Conservation (phyloP, 64 coral and sea anemone species). For the Exaiptasia diaphana region DNA sequence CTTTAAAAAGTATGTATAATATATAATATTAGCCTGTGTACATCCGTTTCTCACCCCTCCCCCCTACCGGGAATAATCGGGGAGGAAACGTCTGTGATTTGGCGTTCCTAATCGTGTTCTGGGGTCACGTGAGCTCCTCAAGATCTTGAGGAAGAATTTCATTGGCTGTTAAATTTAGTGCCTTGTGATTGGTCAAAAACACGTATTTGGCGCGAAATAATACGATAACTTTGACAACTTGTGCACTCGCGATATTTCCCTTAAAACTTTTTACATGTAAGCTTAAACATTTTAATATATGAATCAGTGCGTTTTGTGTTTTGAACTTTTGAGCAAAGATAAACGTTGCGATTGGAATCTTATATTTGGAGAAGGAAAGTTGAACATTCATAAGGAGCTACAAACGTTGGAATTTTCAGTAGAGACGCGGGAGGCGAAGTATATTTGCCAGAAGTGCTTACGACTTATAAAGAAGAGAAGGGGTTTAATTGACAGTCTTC, state of each 20-base stretch:
- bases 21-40: neutral
- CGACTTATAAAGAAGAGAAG: constrained; percentile 14
- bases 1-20: neutral
- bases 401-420: neutral
- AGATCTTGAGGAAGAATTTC: constrained; percentile 5
- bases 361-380: constrained; percentile 1
- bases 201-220: no score
- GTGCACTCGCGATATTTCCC: neutral
- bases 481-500: constrained; percentile 3
- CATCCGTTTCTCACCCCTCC: neutral
- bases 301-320: constrained; percentile 3
- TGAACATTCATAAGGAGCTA: constrained; percentile 3
- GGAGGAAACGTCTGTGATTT: constrained; percentile 3
- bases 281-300: constrained; percentile 4
- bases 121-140: constrained; percentile 6
- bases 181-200: neutral
- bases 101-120: neutral
- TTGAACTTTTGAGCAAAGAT: neutral
- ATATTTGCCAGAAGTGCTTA: constrained; percentile 38
- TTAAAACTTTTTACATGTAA: no score
- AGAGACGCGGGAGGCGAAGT: neutral
- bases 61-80: neutral
- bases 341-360: neutral
- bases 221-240: neutral
- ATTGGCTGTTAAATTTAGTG: neutral